Base-by-base conservation (phyloP, 2,113 vertebrate genomes). In the Brienomyrus brachyistius region DNA sequence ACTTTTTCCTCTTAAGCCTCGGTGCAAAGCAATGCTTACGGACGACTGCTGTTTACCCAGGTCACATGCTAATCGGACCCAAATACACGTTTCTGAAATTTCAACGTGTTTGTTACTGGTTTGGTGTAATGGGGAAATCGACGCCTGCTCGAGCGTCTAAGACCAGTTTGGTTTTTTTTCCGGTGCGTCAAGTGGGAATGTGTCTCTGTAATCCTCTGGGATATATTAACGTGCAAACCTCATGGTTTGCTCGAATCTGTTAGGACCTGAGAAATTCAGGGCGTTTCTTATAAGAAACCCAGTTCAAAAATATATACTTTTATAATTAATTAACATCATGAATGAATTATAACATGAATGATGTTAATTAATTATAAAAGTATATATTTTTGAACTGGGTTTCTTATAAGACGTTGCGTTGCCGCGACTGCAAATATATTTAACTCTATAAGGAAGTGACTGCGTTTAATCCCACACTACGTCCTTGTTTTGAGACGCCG, bases 381-480 rank as follows among this genome's bases (percentile, higher is more conserved):
- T 9, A 6, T 35, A 9, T 31, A 31, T 88, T 50, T n/a, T 88
- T 70, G 15, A 70, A 88, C 15, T 23, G 56, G 52, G 31, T 31
- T 31, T 31, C 31, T 31, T 31, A 31, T 27, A 50, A 23, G 54
- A 59, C 7, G 35, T 7, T 43, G 56, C 8, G 2, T 45, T 62
- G 31, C 35, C 11, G 35, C 40, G 23, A 40, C 50, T 47, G 9
- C 43, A n/a, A 66, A 88, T 8, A 88, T n/a, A 35, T 45, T 23
- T 56, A 19, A 80, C 35, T 17, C 74, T 52, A 27, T 50, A 11
- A 86, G n/a, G 31, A 54, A 23, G 90, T 90, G 92, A 91, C 91
- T 66, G 82, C 91, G 91, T 91, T 91, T 94, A 94, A 94, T 94
- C 94, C 92, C 94, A 89, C 95, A 95, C 95, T 91, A 89, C 91